Percentiles rank a stretch among this genome's conserved stretches.
Evolutionary conservation across 1,140 invertebrate species (phyloP).

Genomic region (Lepidotrigona ventralis): DNA sequence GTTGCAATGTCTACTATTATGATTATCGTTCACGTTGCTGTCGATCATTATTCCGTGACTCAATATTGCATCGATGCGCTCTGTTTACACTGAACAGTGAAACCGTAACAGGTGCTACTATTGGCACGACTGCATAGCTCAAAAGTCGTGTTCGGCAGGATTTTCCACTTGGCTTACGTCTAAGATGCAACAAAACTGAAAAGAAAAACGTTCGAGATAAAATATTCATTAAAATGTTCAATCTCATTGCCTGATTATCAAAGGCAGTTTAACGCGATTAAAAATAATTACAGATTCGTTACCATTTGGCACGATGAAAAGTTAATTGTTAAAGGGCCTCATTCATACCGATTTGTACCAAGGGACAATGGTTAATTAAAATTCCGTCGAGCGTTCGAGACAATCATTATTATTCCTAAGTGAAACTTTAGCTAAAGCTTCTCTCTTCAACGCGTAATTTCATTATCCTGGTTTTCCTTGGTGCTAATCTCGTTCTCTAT

Average conservation of each 20-base stretch:
- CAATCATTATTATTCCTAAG: too few relatives aligned
- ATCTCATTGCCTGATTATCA: background rate
- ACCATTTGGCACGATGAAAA: background rate
- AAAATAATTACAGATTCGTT: background rate
- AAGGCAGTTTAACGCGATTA: background rate
- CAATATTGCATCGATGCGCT: constrained; percentile 40
- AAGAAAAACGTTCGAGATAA: background rate
- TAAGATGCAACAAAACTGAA: background rate
- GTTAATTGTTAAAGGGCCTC: background rate
- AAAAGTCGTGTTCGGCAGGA: background rate
- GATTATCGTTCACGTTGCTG: constrained; percentile 34
- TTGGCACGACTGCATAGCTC: constrained; percentile 8
- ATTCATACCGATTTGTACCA: background rate
- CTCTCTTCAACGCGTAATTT: constrained; percentile 34
- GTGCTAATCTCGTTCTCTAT: constrained; percentile 50
- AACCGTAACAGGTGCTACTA: constrained; percentile 24
- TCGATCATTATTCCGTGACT: constrained; percentile 34
- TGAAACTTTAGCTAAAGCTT: background rate
- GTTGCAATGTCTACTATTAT: constrained; percentile 5
- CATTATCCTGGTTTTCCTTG: constrained; percentile 61
- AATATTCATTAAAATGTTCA: background rate
- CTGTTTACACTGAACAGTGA: constrained; percentile 44
- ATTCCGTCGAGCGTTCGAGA: too few relatives aligned
- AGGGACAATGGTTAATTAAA: background rate
- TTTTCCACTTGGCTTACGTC: constrained; percentile 28